Evolutionary conservation across 2,888 invertebrate species (phyloP), one percentile per base, ranked within the genome.

Genomic region (Eristalinus sepulchralis): DNA sequence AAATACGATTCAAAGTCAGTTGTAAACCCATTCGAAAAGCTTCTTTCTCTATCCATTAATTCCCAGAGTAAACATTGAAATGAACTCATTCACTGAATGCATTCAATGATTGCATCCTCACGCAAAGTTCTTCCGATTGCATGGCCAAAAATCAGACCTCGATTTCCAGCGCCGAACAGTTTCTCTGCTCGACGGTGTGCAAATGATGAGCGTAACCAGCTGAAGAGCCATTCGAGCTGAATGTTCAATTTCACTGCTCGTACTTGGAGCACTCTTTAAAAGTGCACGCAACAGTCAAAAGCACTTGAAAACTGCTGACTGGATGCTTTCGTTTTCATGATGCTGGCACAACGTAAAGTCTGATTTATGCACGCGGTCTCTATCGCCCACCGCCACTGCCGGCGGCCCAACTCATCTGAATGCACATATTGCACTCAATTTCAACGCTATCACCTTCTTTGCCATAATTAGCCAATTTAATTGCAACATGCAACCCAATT

Each of bases 401-500:
- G 8, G 1, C 47, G 47, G 5, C 47, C 47, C 17, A 47, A 6
- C 47, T 47, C 22, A 59, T 76, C 59, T 76, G 55, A 70, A 70
- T 70, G 70, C 6, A 55, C 53, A 62, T 53, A 47, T 17, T 47
- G 53, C 60, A 76, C 34, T 59, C 11, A 20, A 68, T 57, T 53
- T 17, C 17, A 9, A 22, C n/a, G 1, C 3, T 9, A 33, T 57
- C 63, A 73, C 53, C 77, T 77, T 67, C 57, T 59, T 64, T 77
- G 31, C 27, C 64, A 57, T 75, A 83, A 83, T 79, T 79, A 76
- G 34, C 70, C 78, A 83, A 83, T 83, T 78, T 83, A 83, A 86
- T 79, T 86, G 78, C 68, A 83, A 75, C 71, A 57, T 75, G 60
- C 62, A 71, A 78, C 59, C 55, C 47, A 73, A 73, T 78, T 75